Base-by-base conservation (phyloP, 2,113 vertebrate genomes). In the Callopanchax toddi region DNA sequence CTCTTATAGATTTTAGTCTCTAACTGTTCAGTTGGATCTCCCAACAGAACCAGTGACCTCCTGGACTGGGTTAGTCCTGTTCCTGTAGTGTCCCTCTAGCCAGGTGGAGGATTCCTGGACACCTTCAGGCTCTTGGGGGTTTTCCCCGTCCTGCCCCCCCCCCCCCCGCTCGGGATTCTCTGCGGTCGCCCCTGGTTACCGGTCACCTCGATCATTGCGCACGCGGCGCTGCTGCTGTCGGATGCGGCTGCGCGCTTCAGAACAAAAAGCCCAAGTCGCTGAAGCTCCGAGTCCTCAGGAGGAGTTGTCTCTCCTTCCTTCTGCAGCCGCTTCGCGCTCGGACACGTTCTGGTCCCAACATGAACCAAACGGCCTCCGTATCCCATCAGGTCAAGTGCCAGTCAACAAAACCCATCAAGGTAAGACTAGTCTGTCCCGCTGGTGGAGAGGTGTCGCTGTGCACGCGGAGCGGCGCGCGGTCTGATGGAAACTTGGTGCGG, bases 301-400 rank as follows among this genome's bases (percentile, higher is more conserved):
- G 49, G 23, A 11, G 3, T 51, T 29, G 12, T 32, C 56, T 52
- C 49, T 62, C 12, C 0, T 29, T 56, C n/a, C 55, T 48, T 61
- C 18, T 0, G 3, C 54, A 21, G 57, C 64, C 25, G 34, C 18
- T 66, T 45, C 29, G n/a, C 1, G 17, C 16, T 46, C 70, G 71
- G 50, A 63, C 58, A 40, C 67, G 46, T 37, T 59, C 34, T 55
- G n/a, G 34, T 81, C 89, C 82, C 89, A 94, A 74, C 52, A 96
- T 96, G 95, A 96, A 96, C 89, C 95, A 96, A 86, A 95, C 95
- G 37, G 95, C 94, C 72, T 91, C 88, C 21, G 94, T 96, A 36
- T 95, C 95, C 73, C 95, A 96, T 82, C 94, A 96, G 45, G 93
- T 95, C 55, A 93, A 93, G 79, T 95, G 93, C 79, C 94, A 94